Base-by-base conservation (phyloP, 1,140 invertebrate species). In the Bombus pyrosoma region DNA sequence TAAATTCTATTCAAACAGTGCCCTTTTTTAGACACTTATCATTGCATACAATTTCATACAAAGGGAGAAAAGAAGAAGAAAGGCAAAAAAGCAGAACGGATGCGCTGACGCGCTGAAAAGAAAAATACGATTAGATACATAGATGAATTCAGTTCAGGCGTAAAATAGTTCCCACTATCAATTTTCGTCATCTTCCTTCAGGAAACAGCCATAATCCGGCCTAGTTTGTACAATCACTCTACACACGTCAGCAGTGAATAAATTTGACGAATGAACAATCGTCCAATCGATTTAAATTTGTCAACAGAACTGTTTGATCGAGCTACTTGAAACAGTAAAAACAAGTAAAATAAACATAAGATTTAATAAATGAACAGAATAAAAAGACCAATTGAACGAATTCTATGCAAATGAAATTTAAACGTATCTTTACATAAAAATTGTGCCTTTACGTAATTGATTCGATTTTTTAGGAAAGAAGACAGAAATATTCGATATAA, bases 221-320 rank as follows among this genome's bases (percentile, higher is more conserved):
- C 75, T 62, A 77, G 75, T 59, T 77, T 62, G 53, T 39, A 62
- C 28, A 59, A 77, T 77, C 75, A 32, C n/a, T 22, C 25, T 32
- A n/a, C 12, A 13, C 57, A 22, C 28, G 39, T 62, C 32, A 64
- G 25, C 75, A 64, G 41, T 3, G 13, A 73, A 73, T 25, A n/a
- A 64, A 62, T 64, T n/a, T 28, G 28, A 77, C 57, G 18, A 32
- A 22, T 25, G 37, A 28, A n/a, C 28, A 15, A 77, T 77, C 37
- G n/a, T 10, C 32, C 75, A 41, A 62, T 77, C 75, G 8, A 41
- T 77, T 32, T n/a, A 18, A 41, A 62, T 77, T 62, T 32, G 32
- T 75, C 43, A 37, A 75, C 32, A 37, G 22, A 8, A 39, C 3
- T 13, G 8, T 25, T 28, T 22, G 22, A 69, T 69, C 4, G 25